Percentiles rank a stretch among this genome's conserved stretches.
Conservation (phyloP, 2,113 vertebrate genomes). For the Cromileptes altivelis region DNA sequence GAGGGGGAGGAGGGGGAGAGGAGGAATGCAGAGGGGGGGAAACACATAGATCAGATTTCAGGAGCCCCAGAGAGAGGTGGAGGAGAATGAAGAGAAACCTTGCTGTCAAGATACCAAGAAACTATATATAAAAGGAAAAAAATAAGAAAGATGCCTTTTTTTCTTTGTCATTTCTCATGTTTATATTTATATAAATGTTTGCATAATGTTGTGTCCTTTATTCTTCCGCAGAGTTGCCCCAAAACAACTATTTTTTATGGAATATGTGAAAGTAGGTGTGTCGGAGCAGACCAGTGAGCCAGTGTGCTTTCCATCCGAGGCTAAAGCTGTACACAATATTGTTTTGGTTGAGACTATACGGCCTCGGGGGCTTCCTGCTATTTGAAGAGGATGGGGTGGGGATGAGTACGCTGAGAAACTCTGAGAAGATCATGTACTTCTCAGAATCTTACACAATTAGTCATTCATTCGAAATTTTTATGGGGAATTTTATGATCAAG, state of each 20-base stretch:
- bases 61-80: conserved; percentile 67
- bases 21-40: conserved; percentile 60
- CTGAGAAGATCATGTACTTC: conserved; percentile 22
- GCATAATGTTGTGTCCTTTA: background rate
- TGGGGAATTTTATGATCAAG: background rate
- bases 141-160: background rate
- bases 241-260: background rate
- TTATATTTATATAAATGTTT: background rate
- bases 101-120: conserved; percentile 23
- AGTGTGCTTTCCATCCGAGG: conserved; percentile 41
- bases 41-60: conserved; percentile 84
- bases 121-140: background rate
- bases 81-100: conserved; percentile 37
- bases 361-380: conserved; percentile 66
- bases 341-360: conserved; percentile 52
- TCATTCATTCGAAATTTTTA: conserved; percentile 3
- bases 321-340: conserved; percentile 55
- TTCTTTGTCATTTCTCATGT: background rate
- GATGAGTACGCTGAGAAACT: conserved; percentile 34
- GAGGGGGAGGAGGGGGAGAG: conserved; percentile 56
- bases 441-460: conserved; percentile 2
- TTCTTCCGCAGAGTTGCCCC: background rate
- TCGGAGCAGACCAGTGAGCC: conserved; percentile 32
- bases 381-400: conserved; percentile 54
- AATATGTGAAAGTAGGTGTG: conserved; percentile 27